Percentiles rank a stretch among this genome's conserved stretches.
Evolutionary conservation across 2,797 vertebrate genomes (phyloP).

Genomic region (Acanthurus leucopareius): DNA sequence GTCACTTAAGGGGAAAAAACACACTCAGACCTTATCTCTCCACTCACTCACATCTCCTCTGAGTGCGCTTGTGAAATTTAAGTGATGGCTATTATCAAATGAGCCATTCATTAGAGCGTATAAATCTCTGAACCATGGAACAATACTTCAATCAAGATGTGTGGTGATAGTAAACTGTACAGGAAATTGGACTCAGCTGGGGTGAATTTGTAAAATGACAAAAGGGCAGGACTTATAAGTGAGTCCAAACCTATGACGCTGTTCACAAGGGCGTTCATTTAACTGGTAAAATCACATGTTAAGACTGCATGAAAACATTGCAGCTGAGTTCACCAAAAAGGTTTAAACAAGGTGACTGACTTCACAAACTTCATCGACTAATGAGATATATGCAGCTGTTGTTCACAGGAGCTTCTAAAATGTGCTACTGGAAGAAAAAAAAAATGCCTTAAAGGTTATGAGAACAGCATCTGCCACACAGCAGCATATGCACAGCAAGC

Average conservation of each 20-base stretch:
- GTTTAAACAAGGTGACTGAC: not conserved
- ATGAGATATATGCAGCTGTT: not conserved
- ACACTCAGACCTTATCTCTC: conserved; percentile 12
- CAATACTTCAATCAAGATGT: conserved; percentile 6
- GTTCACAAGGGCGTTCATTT: not conserved
- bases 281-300: not conserved
- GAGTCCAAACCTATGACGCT: not conserved
- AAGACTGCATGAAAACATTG: not conserved
- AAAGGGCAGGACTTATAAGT: no score
- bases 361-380: not conserved
- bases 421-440: not conserved
- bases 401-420: not conserved
- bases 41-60: conserved; percentile 16
- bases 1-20: conserved; percentile 23
- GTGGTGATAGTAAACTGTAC: not conserved
- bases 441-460: not conserved
- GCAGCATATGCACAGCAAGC: conserved; percentile 1
- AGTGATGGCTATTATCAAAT: conserved; percentile 41
- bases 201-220: not conserved
- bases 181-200: not conserved
- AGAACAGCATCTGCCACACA: conserved; percentile 2
- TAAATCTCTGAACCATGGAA: conserved; percentile 24
- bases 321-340: not conserved
- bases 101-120: conserved; percentile 23
- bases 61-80: conserved; percentile 16